Percentiles rank a stretch among this genome's conserved stretches.
phyloP scores from a whole-genome alignment of 1,140 invertebrate genomes.

The Leptopilina clavipes region DNA sequence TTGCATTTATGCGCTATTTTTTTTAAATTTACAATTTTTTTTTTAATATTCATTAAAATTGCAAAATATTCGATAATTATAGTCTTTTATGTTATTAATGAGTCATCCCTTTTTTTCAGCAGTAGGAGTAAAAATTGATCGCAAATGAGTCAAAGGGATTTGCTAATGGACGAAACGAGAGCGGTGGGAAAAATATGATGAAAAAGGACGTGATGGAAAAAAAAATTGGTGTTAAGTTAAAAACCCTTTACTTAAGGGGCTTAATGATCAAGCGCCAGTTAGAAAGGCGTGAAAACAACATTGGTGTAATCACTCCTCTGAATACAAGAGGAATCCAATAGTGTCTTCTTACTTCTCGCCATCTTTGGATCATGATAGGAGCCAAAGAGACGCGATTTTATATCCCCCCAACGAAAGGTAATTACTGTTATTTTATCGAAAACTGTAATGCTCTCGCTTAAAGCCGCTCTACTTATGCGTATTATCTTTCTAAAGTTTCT shows the following conservation, averaged over 20 bases:
- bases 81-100: no score
- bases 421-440: conserved; percentile 72
- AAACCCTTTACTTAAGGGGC: conserved; percentile 7
- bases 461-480: conserved; percentile 67
- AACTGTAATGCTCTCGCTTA: conserved; percentile 68
- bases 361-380: conserved; percentile 57
- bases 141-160: no score
- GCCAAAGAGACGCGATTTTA: conserved; percentile 57
- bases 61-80: no score
- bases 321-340: conserved; percentile 36
- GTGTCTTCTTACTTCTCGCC: conserved; percentile 62
- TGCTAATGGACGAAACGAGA: no score
- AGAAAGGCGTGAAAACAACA: conserved; percentile 31
- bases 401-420: conserved; percentile 58
- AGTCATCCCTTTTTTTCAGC: no score
- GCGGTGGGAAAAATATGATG: neutral
- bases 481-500: conserved; percentile 64
- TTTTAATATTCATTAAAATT: no score
- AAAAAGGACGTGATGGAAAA: neutral
- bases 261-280: conserved; percentile 14
- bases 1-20: neutral
- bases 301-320: conserved; percentile 9
- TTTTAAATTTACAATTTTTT: no score
- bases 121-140: no score
- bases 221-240: neutral